Conservation (phyloP, 2,888 invertebrate species). For the Tachina fera region DNA sequence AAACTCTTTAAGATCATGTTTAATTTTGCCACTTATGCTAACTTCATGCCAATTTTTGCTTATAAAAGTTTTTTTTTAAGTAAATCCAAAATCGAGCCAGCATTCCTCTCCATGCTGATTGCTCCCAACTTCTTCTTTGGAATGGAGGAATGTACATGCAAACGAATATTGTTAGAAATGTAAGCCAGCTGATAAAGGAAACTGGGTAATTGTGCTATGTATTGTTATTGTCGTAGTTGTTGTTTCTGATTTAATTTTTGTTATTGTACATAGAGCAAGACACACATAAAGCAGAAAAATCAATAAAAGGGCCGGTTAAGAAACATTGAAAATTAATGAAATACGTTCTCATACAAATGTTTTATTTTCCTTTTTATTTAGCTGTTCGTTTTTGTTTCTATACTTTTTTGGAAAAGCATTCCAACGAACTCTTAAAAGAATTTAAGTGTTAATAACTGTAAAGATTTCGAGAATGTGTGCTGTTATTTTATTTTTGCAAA, state of each 20-base stretch:
- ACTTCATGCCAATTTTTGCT: too few species aligned
- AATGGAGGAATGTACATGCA: conserved; percentile 6
- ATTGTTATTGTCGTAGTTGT: conserved; percentile 46
- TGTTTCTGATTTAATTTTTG: conserved; percentile 4
- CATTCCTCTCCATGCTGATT: conserved; percentile 24
- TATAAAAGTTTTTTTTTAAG: conserved; percentile 63
- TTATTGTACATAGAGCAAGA: conserved; percentile 50
- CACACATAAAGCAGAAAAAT: conserved; percentile 60
- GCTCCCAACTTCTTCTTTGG: conserved; percentile 40
- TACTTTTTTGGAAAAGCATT: neutral
- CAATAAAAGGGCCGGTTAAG: conserved; percentile 67
- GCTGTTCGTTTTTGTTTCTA: neutral
- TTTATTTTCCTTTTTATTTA: conserved; percentile 31
- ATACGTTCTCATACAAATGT: conserved; percentile 43
- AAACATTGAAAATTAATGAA: conserved; percentile 56
- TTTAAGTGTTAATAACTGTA: conserved; percentile 47
- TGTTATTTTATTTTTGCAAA: conserved; percentile 30
- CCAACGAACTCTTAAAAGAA: conserved; percentile 8
- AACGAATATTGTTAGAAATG: conserved; percentile 59
- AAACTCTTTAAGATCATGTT: too few species aligned
- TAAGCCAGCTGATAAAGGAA: conserved; percentile 59
- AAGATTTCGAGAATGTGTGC: conserved; percentile 42
- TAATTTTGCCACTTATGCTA: too few species aligned
- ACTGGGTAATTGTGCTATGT: conserved; percentile 71
- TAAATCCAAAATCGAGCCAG: conserved; percentile 53